These are phyloP conservation scores for Sinelater perroti DNA, from an alignment of 2,888 invertebrate genomes.

Conservation along the genomic window DNA sequence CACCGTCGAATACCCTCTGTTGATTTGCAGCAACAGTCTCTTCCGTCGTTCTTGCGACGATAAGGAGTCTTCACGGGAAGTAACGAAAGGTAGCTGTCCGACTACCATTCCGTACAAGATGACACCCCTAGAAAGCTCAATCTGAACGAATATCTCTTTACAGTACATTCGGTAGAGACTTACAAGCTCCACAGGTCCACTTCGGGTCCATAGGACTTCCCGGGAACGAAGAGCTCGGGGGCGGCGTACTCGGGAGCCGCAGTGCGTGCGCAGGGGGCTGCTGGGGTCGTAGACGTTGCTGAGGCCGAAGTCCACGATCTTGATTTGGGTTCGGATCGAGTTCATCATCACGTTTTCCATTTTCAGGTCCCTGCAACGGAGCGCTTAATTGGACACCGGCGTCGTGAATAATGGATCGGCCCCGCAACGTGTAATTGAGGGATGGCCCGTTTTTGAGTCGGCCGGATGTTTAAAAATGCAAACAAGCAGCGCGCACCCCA, in stretches of 20 bases:
- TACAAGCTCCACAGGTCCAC: constrained; percentile 83
- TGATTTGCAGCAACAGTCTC: constrained; percentile 71
- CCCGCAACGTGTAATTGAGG: constrained; percentile 6
- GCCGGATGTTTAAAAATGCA: constrained; percentile 5
- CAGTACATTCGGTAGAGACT: constrained; percentile 58
- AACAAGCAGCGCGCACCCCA: constrained; percentile 9
- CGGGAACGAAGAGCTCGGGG: constrained; percentile 76
- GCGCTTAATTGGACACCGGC: constrained; percentile 1
- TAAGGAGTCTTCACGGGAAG: constrained; percentile 52
- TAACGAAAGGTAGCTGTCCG: constrained; percentile 74
- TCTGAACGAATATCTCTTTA: no score
- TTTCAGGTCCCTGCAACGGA: constrained; percentile 72
- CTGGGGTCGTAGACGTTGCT: constrained; percentile 72
- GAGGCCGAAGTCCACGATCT: constrained; percentile 80
- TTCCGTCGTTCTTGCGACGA: constrained; percentile 66
- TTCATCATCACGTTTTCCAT: constrained; percentile 84
- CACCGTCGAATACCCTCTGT: constrained; percentile 69
- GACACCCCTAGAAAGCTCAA: constrained; percentile 70
- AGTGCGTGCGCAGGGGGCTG: constrained; percentile 75
- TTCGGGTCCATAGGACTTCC: constrained; percentile 76
- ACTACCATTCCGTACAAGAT: constrained; percentile 80
- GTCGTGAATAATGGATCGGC: constrained; percentile 4
- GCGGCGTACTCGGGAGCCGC: constrained; percentile 84
- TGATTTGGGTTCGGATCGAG: constrained; percentile 71
- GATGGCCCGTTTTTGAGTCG: constrained; percentile 6